Evolutionary conservation across 2,888 invertebrate genomes (phyloP).

Genomic region (Tridacna gigas): DNA sequence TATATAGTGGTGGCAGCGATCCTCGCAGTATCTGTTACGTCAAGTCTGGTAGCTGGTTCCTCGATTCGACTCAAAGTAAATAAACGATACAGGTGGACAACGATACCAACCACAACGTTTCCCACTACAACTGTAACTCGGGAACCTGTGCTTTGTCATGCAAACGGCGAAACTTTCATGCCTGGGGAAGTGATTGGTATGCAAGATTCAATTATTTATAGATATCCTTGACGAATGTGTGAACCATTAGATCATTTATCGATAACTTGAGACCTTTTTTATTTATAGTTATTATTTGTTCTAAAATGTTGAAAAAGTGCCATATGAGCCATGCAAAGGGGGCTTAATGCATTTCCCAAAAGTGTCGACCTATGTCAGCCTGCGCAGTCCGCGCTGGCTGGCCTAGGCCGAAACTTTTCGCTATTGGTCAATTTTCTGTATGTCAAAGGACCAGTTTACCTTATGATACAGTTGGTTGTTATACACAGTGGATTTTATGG

Average conservation of each 20-base stretch:
- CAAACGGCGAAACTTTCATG: neutral
- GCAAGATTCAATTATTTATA: neutral
- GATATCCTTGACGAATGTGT: too few relatives aligned
- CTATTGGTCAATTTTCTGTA: too few relatives aligned
- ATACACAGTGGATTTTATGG: too few relatives aligned
- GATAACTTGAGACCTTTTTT: neutral
- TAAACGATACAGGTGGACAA: neutral
- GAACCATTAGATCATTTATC: neutral
- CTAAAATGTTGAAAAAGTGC: neutral
- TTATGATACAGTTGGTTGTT: too few relatives aligned
- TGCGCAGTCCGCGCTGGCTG: too few relatives aligned
- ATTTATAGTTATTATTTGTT: neutral
- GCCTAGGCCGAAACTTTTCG: too few relatives aligned
- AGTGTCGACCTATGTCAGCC: too few relatives aligned
- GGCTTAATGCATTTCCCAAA: too few relatives aligned
- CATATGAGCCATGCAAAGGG: too few relatives aligned
- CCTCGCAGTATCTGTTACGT: neutral
- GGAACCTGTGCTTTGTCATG: neutral
- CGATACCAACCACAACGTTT: neutral
- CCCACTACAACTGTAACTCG: neutral
- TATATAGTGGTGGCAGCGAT: neutral
- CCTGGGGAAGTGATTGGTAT: conserved; percentile 12
- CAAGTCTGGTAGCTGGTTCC: neutral
- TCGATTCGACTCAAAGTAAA: neutral
- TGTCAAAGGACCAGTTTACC: too few relatives aligned